These are phyloP conservation scores for Dendronephthya gigantea DNA, from an alignment of 64 coral and sea anemone species.

Conservation along the genomic window DNA sequence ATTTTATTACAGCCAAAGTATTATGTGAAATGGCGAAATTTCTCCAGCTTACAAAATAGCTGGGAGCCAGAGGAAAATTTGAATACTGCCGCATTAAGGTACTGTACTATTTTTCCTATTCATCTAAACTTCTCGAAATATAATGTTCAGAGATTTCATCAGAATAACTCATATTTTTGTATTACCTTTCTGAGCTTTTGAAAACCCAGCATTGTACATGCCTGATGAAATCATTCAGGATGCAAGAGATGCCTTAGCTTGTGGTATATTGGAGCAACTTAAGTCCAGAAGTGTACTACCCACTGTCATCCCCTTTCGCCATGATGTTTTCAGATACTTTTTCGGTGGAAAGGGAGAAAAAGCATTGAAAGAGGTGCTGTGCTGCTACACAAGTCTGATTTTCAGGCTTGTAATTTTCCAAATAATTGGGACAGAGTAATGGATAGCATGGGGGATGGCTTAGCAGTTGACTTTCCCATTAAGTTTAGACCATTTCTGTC, in stretches of 20 bases:
- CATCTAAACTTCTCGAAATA: too few relatives aligned
- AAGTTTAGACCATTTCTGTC: constrained; percentile 34
- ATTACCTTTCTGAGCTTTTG: constrained; percentile 28
- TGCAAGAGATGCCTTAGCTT: constrained; percentile 19
- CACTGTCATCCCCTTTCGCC: neutral
- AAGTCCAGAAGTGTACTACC: constrained; percentile 20
- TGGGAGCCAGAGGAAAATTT: too few relatives aligned
- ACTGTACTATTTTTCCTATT: too few relatives aligned
- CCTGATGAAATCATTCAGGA: constrained; percentile 15
- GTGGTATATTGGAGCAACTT: constrained; percentile 22
- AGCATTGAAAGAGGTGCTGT: constrained; percentile 14
- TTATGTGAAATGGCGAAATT: too few relatives aligned
- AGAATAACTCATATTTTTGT: neutral
- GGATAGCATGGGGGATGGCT: constrained; percentile 19
- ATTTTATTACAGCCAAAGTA: too few relatives aligned
- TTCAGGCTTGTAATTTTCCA: neutral
- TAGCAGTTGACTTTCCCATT: constrained; percentile 18
- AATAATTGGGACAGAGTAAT: constrained; percentile 23
- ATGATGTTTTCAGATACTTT: neutral
- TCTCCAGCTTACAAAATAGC: too few relatives aligned
- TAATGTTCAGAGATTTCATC: too few relatives aligned
- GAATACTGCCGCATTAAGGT: too few relatives aligned
- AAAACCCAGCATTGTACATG: constrained; percentile 14
- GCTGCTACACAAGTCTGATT: constrained; percentile 25
- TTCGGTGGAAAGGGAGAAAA: constrained; percentile 28